These are phyloP conservation scores for Arctia plantaginis DNA, from an alignment of 2,888 invertebrate genomes.

Conservation along the genomic window DNA sequence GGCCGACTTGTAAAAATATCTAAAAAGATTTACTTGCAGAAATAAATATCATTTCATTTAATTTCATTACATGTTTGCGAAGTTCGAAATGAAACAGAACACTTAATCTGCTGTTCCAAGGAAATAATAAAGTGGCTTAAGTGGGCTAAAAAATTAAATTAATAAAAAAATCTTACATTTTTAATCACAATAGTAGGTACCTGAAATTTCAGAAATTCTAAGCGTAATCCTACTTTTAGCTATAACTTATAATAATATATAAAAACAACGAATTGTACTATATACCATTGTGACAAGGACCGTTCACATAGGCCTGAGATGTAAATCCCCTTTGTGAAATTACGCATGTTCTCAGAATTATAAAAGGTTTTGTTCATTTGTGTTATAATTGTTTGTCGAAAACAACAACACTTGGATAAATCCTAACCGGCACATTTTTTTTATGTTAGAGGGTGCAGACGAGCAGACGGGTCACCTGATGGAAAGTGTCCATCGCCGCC, in stretches of 20 bases:
- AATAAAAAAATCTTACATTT: neutral
- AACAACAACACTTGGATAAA: no score
- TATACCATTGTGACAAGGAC: conserved; percentile 25
- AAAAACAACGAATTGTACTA: conserved; percentile 22
- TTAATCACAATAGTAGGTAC: neutral
- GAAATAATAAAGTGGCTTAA: neutral
- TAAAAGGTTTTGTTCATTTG: neutral
- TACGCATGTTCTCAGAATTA: neutral
- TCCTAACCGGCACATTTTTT: no score
- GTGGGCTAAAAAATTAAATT: no score
- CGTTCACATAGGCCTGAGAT: conserved; percentile 1
- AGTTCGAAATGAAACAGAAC: neutral
- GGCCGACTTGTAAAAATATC: no score
- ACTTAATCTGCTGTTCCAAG: neutral
- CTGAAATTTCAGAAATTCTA: neutral
- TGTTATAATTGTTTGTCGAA: no score
- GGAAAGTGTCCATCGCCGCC: no score
- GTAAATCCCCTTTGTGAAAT: conserved; percentile 12
- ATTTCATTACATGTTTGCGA: no score
- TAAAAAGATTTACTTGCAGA: no score
- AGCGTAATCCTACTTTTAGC: neutral
- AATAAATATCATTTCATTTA: no score
- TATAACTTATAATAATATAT: conserved; percentile 12
- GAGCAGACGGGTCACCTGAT: no score
- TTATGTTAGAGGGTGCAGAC: no score